Conservation (phyloP, 2,797 vertebrate species). For the Tamandua tetradactyla region DNA sequence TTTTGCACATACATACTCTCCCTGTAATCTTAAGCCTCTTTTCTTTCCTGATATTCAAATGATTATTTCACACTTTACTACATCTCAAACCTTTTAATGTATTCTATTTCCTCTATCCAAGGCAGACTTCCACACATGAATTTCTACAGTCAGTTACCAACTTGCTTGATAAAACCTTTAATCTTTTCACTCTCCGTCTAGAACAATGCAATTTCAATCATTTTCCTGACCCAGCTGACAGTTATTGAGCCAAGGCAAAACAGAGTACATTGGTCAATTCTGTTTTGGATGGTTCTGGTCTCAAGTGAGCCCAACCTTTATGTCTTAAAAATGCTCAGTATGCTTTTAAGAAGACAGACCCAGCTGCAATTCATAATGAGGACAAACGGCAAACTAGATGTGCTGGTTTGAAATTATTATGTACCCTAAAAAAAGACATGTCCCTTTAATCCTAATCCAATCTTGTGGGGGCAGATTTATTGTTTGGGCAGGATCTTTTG, state of each 20-base stretch:
- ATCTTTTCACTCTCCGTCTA: neutral
- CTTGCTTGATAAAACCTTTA: neutral
- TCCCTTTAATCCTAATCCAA: too few species aligned
- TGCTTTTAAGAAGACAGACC: neutral
- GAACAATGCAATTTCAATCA: slow-evolving; percentile 22
- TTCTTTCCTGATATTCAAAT: neutral
- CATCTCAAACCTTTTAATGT: neutral
- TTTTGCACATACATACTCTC: neutral
- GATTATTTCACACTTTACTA: neutral
- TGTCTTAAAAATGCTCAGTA: slow-evolving; percentile 21
- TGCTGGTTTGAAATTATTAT: too few species aligned
- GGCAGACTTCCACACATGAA: slow-evolving; percentile 6
- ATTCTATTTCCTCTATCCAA: neutral
- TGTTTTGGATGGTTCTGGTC: neutral
- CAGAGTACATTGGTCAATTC: neutral
- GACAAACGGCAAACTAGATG: neutral
- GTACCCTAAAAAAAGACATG: too few species aligned
- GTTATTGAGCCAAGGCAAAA: neutral
- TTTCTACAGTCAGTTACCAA: slow-evolving; percentile 14
- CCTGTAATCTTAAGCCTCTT: neutral
- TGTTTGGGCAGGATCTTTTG: too few species aligned
- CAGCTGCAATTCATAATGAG: slow-evolving; percentile 30
- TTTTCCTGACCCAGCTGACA: neutral
- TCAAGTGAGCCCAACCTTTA: neutral
- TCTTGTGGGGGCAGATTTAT: too few species aligned